Evolutionary conservation across 1,140 invertebrate species (phyloP), one percentile per base, ranked within the genome.

Genomic region (Aplysia californica): DNA sequence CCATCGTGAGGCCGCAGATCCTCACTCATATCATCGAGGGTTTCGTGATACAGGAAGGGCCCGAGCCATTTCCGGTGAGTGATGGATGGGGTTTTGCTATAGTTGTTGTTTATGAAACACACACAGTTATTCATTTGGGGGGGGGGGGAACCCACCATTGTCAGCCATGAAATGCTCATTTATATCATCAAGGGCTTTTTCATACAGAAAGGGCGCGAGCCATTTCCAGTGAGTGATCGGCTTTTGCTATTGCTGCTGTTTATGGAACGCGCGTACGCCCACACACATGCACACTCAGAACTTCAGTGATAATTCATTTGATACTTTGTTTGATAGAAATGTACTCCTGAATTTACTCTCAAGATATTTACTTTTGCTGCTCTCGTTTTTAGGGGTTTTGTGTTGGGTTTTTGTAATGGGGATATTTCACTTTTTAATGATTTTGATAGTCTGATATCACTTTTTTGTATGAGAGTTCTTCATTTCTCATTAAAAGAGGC

Each of bases 131-230:
- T 61, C 10, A 26, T 26, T 10, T 61, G 44, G 29, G 79, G 85
- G 39, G 86, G 87, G 80, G 88, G 86, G 78, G 86, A 89, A 74
- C 84, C 84, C 29, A 87, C 88, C 23, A 95, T 98, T 93, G 96
- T 98, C 0, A 98, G 98, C 89, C 97, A 97, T 0, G 96, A 98
- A 86, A 95, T 98, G 1, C 90, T 98, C 15, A 98, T 97, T 0
- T 97, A 99, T 87, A 95, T 98, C 1, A 98, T 99, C 75, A 97
- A 98, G 90, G 97, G 97, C 26, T 98, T 97, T 89, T 95, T 98
- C 2, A 98, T 99, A 83, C 96, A 98, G 89, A 97, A 99, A 82
- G 90, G 86, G 44, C 87, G 84, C 77, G 87, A 89, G 79, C 96
- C 96, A 0, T 98, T 98, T 87, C 95, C 96, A 6, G 95, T 96